Base-by-base conservation (phyloP, 2,888 invertebrate genomes). In the Drosophila sordidapex region DNA sequence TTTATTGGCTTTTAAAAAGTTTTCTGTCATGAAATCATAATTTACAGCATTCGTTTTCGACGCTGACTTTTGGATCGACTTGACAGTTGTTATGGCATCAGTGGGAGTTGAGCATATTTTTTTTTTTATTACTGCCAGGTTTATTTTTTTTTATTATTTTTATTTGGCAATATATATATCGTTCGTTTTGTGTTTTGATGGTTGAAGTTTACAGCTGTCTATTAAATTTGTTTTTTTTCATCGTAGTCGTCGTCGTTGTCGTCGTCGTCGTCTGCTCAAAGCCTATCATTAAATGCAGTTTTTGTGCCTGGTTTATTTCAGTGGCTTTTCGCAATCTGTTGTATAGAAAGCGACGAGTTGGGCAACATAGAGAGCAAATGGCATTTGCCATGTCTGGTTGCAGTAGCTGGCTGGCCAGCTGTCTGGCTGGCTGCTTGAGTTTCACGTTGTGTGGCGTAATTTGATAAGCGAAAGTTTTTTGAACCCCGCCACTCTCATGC, bases 401-500 rank as follows among this genome's bases (percentile, higher is more conserved):
- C 27, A 52, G 52, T 60, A 64, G 52, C 60, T 21, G 6, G 6
- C 21, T 46, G 13, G 1, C 46, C 13, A 4, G 1, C 15, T 36
- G 33, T 10, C 33, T 36, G 6, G 13, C 43, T 46, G 8, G 51
- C 66, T 51, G 33, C 29, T 68, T 65, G 49, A 70, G 74, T 79
- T 76, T 76, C 70, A 72, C 67, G 54, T 59, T 62, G 76, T 76
- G 63, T 79, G 66, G 38, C 61, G 76, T 65, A 70, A 81, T 82
- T 75, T 81, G 90, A 89, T 87, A 89, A 89, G 87, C 82, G 87
- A 87, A 87, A 90, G 90, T 90, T 87, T 84, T 66, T 83, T 90
- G 87, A 87, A 89, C 87, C 49, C 66, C 61, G 62, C 68, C 70
- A 62, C 62, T 66, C 65, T 33, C 25, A 27, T 2, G 0, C 13